Base-by-base conservation (phyloP, 2,888 invertebrate genomes). In the Serrognathus titanus region DNA sequence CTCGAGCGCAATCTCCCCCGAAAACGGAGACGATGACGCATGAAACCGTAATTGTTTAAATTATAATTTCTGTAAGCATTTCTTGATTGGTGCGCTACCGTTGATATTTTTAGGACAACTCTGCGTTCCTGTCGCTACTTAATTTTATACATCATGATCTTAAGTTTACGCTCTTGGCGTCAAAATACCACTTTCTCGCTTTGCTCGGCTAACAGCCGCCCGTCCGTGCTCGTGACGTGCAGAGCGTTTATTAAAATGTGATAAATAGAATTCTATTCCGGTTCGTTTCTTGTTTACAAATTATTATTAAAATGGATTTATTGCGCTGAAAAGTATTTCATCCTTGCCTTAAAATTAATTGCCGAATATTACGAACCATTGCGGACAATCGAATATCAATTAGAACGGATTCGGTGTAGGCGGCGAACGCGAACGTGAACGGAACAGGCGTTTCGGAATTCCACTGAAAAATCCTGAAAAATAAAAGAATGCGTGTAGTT, bases 151-250 rank as follows among this genome's bases (percentile, higher is more conserved):
- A 64, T 66, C 65, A 57, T 60, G 64, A 67, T 64, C 51, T 63
- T 60, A 58, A 54, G 38, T 41, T 63, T 65, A 62, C 63, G 63
- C 63, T 63, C 53, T 59, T 54, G 59, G 62, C 66, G 69, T 69
- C 66, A 61, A 66, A 67, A 69, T 65, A 76, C 75, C 66, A 77
- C 79, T 78, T 75, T 79, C 79, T 79, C 75, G 77, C 74, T 48
- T 48, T 37, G 16, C 24, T 12, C 20, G 10, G 52, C 31, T 40
- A 9, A 38, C 45, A 36, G 20, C 35, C n/a, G 13, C 11, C 16
- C 78, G 78, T 79, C 78, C 80, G 79, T 75, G 79, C 78, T 78
- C 78, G 79, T 80, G 81, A 81, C 81, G 80, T 79, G 76, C 77
- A 76, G 81, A 53, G 48, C 31, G 13, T 8, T 40, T 35, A 49